Evolutionary conservation across 2,797 vertebrate species (phyloP), one percentile per base, ranked within the genome.

Genomic region (Danio tinwini): DNA sequence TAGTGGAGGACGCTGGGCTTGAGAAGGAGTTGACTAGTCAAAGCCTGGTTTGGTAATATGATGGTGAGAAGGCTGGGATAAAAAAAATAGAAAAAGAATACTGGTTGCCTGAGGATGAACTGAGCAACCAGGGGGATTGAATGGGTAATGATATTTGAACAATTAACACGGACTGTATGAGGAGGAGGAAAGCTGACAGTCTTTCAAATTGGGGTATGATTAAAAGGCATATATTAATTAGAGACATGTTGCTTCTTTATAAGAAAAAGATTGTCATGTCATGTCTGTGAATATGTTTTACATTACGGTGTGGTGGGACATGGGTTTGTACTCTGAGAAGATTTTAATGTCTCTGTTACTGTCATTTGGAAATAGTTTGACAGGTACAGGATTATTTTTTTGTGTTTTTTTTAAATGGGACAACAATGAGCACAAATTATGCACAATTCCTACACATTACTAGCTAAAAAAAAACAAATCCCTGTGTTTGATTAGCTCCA

Each of bases 161-260:
- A 96, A 94, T 96, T 96, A 98, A 94, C 92, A 94, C 92, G 92
- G 94, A 88, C 92, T 91, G 88, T 91, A 90, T 92, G 93, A 94
- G 90, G 86, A 90, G 88, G 91, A 89, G 88, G 91, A 90, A 92
- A 91, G 90, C 90, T 93, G 93, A 93, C 92, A 89, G 90, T 93
- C 91, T 93, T 92, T 92, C 92, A 86, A 87, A 92, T 93, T 93
- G 93, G 92, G 92, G 90, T 88, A 89, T 89, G 92, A 94, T 94
- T 94, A 93, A 94, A 94, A 93, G 89, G 90, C 91, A 92, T 93
- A 93, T 94, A 94, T 94, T 94, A 94, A 94, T 95, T 94, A 94
- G 92, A 90, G 90, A 92, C 91, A 87, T 93, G 93, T 92, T 93
- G 92, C 91, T 94, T 94, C 89, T 92, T 94, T 94, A 93, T 90